phyloP scores from a whole-genome alignment of 2,113 vertebrate genomes.

The Otus sunia region DNA sequence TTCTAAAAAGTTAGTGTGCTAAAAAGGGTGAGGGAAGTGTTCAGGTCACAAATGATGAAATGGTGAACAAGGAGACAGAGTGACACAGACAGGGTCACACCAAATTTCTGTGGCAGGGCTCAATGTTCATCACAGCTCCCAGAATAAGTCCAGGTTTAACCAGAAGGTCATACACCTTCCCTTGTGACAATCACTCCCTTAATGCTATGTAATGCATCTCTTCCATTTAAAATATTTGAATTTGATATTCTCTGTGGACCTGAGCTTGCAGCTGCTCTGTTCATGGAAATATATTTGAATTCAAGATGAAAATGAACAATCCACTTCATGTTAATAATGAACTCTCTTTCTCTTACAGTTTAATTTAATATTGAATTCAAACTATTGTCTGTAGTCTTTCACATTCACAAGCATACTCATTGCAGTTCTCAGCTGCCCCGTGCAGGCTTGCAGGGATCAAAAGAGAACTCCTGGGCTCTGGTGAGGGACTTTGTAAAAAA shows the following conservation, averaged over 20 bases:
- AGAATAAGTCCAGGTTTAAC: background rate
- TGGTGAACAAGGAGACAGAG: background rate
- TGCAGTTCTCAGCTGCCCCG: background rate
- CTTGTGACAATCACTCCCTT: background rate
- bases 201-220: background rate
- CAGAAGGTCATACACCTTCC: background rate
- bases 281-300: background rate
- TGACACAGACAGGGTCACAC: background rate
- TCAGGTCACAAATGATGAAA: rapidly evolving
- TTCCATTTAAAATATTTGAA: constrained; percentile 51
- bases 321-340: background rate
- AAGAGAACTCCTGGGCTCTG: background rate
- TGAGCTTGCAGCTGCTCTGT: background rate
- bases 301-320: constrained; percentile 19
- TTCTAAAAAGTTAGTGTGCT: background rate
- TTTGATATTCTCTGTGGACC: background rate
- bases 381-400: background rate
- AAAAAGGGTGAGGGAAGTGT: background rate
- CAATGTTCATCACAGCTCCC: background rate
- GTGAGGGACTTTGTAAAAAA: background rate
- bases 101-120: background rate
- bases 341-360: background rate
- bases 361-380: background rate
- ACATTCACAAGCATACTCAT: background rate
- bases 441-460: background rate